Evolutionary conservation across 2,888 invertebrate genomes (phyloP), one percentile per base, ranked within the genome.

Genomic region (Metalampra italica): DNA sequence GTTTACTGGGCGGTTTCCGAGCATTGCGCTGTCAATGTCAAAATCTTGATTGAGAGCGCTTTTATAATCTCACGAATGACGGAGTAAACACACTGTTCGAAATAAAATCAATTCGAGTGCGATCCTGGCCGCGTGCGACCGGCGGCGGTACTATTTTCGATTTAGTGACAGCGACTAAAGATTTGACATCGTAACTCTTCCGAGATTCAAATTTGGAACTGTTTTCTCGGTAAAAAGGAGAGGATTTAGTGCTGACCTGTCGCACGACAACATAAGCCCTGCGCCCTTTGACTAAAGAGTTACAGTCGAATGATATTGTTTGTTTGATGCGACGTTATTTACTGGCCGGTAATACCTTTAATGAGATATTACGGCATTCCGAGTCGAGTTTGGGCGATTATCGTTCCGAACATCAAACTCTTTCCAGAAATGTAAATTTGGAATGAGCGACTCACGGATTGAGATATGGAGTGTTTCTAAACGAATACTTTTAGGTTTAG

Each of bases 351-450:
- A 67, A 72, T 74, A 68, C 66, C 72, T 76, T 78, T 83, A 84
- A 84, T 82, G 85, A 84, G 82, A 78, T 82, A 82, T 83, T 80
- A 82, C 78, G 72, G 75, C 81, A 84, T 83, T 82, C 83, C 82
- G 67, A 66, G 73, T 47, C 73, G 69, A 66, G 75, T 69, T 64
- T 64, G 62, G 64, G 64, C 76, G 82, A 83, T 82, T 82, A 84
- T 83, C 84, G 78, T 82, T 74, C 67, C 73, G 71, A 76, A 78
- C 79, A 78, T 79, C 81, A 78, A 82, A 84, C 82, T 82, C 78
- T 84, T 86, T 82, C 77, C 78, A 82, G 82, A 82, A 83, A 79
- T 81, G 78, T 83, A 84, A 83, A 84, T 85, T 82, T 81, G 74
- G 82, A 81, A 81, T 71, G 73, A 68, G 64, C 60, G 62, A 64